Base-by-base conservation (phyloP, 2,888 invertebrate species). In the Tigriopus californicus region DNA sequence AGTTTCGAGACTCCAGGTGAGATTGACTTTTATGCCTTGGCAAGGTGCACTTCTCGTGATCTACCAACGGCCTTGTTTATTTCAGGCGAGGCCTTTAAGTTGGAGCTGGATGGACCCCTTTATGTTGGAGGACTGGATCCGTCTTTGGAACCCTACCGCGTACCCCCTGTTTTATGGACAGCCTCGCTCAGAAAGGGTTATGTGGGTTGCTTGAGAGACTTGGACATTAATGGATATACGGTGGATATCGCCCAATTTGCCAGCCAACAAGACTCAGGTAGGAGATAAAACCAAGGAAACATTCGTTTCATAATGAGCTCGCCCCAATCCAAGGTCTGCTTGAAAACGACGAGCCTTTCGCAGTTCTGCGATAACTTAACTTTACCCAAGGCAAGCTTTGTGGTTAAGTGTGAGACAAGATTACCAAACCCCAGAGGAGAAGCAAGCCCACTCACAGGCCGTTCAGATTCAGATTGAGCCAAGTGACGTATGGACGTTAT, bases 161-260 rank as follows among this genome's bases (percentile, higher is more conserved):
- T 88, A 57, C 90, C 92, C 0, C 78, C 86, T 1, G 85, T 85
- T 18, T 74, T 95, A 61, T 94, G 92, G 92, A 86, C 90, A 0
- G 90, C 85, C 0, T 83, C 85, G 8, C 73, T 94, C 58, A 79
- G 86, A 61, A 83, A 86, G 67, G 94, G 94, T 22, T 95, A 86
- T 70, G 91, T 94, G 8, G 95, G 94, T 1, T 95, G 94, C 70
- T 79, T 95, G 68, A 78, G 90, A 64, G 91, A 92, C 70, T 76
- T 95, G 66, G 80, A 84, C 64, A 76, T 92, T 67, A 90, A 92
- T 69, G 85, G 85, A 53, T 83, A 87, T 66, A 80, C 86, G 1
- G 80, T 91, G 62, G 91, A 94, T 70, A 79, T 95, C 62, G 87
- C 89, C 3, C 82, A 83, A 25, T 86, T 82, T 70, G 90, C 91